A percentile compares a stretch with the other conserved stretches of the same genome.
phyloP scores from a whole-genome alignment of 2,797 vertebrate genomes.

The Squalus acanthias region DNA sequence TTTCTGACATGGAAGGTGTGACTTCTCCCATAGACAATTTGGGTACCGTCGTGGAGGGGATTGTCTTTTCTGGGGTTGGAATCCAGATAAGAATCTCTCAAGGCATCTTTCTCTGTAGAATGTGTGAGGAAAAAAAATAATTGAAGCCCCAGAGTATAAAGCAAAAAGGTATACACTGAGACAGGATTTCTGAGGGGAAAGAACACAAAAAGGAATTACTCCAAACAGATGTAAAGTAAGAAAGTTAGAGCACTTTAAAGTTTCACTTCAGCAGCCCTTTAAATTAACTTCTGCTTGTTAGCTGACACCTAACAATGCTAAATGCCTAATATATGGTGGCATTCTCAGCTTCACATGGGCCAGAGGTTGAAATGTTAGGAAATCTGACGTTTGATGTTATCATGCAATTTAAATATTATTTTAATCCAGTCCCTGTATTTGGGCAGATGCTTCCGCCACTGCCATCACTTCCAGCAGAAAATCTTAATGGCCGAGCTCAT shows the following conservation, averaged over 20 bases:
- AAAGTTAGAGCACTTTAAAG: neutral
- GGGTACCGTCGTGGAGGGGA: neutral
- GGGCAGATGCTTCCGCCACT: no score
- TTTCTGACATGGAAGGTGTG: no score
- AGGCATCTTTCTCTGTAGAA: neutral
- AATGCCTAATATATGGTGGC: neutral
- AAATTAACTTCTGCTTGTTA: no score
- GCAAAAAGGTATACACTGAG: neutral
- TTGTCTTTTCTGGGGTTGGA: neutral
- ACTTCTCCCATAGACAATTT: neutral
- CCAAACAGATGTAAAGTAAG: neutral
- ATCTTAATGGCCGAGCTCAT: no score
- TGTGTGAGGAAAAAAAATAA: neutral
- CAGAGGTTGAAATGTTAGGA: neutral
- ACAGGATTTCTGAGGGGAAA: neutral
- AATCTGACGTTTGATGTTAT: neutral
- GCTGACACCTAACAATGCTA: no score
- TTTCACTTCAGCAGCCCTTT: neutral
- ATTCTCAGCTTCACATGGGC: neutral
- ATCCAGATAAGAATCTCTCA: neutral
- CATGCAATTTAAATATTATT: neutral
- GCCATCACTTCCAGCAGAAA: no score
- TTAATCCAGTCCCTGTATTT: no score
- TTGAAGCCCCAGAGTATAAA: neutral
- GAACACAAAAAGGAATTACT: neutral